A percentile compares a stretch with the other conserved stretches of the same genome.
phyloP scores from a whole-genome alignment of 2,113 vertebrate species.

The Otolemur garnettii region DNA sequence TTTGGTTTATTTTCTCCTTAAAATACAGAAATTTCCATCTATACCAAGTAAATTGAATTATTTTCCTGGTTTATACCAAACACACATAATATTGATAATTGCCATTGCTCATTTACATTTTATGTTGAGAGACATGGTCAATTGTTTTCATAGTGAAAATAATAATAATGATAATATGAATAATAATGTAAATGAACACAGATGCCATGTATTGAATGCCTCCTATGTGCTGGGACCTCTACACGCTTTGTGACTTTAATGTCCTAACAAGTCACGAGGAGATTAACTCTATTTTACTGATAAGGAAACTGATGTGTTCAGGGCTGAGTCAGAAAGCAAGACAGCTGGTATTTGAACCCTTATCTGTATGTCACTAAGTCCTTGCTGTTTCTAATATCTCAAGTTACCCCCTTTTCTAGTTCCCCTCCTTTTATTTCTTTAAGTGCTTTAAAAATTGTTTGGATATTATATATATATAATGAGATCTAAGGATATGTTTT shows the following conservation, averaged over 20 bases:
- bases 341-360: neutral
- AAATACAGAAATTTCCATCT: conserved; percentile 21
- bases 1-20: conserved; percentile 14
- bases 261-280: neutral
- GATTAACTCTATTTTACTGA: neutral
- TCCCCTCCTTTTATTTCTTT: neutral
- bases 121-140: conserved; percentile 10
- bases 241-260: neutral
- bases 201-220: neutral
- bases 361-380: neutral
- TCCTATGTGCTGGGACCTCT: neutral
- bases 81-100: neutral
- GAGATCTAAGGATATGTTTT: neutral
- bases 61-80: conserved; percentile 45
- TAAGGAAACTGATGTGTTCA: neutral
- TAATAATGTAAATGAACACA: neutral
- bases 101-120: neutral
- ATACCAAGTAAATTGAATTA: neutral
- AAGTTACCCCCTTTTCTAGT: neutral
- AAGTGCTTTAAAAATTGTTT: conserved; percentile 34
- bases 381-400: neutral
- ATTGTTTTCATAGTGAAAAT: neutral
- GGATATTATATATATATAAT: neutral
- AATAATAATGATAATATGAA: neutral
- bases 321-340: neutral